Evolutionary conservation across 2,113 vertebrate species (phyloP), one percentile per base, ranked within the genome.

Genomic region (Speoplatyrhinus poulsoni): DNA sequence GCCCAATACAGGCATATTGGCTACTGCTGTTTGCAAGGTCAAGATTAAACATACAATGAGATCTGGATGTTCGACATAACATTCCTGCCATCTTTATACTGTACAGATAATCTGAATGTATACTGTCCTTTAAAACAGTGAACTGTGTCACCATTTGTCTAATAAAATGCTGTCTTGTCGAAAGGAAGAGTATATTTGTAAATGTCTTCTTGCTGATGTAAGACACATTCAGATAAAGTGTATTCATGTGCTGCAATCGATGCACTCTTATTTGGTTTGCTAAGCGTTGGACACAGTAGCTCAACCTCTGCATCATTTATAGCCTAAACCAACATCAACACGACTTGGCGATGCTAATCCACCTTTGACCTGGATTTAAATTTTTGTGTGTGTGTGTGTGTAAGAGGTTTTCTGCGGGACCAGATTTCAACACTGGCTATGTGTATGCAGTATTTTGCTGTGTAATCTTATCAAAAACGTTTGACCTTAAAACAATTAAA

Each of bases 91-190:
- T 87, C 72, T 83, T 80, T 80, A 80, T 85, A 85, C 84, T 86
- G 80, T 90, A 85, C 74, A 81, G 84, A 82, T 83, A 86, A 85
- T 73, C 72, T 92, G 89, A 92, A 92, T 92, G 91, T 92, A 91
- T 73, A 69, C 76, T 86, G 84, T 89, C 87, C 78, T 88, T 83
- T 80, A 76, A 79, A 84, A 87, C 79, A 84, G 81, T 91, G 73
- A 84, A 63, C 73, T 87, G 88, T 89, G 81, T 90, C 83, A 89
- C 84, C 81, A 82, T 87, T 90, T 90, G 85, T 83, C 73, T 75
- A 90, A 91, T 92, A 90, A 92, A 93, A 88, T 69, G 73, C 69
- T 75, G 52, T 82, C 78, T 82, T 68, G 61, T 67, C 61, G 55
- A 80, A 59, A 70, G 53, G 26, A 70, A 73, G 53, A 72, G 17